Evolutionary conservation across 2,113 vertebrate species (phyloP), one percentile per base, ranked within the genome.

Genomic region (Oryzias celebensis): DNA sequence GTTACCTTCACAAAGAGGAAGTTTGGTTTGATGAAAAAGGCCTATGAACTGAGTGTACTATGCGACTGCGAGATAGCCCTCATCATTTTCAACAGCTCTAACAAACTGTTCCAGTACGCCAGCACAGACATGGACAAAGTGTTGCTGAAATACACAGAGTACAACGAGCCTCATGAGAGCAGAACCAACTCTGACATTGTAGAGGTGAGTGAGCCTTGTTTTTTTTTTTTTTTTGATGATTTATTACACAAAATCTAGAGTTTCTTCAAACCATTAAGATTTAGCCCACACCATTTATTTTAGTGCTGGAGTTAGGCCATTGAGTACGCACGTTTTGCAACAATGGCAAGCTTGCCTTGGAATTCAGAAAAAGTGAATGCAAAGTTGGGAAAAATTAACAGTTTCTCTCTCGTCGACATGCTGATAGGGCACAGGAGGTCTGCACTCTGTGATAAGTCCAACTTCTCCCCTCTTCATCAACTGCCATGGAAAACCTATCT

Each of bases 31-130:
- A 99, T 99, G 97, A 99, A 99, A 93, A 99, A 99, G 87, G 97
- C 97, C 42, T 99, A 99, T 36, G 97, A 99, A 85, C 91, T 99
- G 85, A 99, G 97, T 81, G 97, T 99, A 82, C 94, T 99, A 71
- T 99, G 97, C 86, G 97, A 99, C 93, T 99, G 97, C 87, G 97
- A 99, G 93, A 99, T 98, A 69, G 97, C 97, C 63, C 96, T 99
- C 93, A 99, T 99, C 92, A 99, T 99, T 91, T 99, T 99, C 93
- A 99, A 99, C 95, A 98, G 97, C 92, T 97, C 97, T 81, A 99
- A 98, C 93, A 99, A 99, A 89, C 93, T 99, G 85, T 99, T 99
- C 91, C 97, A 99, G 90, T 99, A 99, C 61, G 97, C 97, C 85
- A 99, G 97, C 94, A 98, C 97, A 64, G 96, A 99, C 86, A 99